Evolutionary conservation across 2,888 invertebrate species (phyloP).

Genomic region (Helobdella robusta): DNA sequence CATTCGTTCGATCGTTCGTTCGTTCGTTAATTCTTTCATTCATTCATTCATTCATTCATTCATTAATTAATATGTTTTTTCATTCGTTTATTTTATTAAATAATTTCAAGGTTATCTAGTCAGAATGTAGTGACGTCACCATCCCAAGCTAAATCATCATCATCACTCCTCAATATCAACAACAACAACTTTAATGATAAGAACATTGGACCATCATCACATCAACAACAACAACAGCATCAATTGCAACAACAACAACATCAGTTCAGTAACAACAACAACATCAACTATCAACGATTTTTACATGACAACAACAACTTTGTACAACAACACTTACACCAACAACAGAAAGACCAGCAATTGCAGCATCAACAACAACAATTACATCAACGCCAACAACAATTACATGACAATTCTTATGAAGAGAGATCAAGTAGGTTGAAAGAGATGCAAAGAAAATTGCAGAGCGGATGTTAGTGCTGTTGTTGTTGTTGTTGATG

Average conservation of each 20-base stretch:
- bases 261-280: neutral
- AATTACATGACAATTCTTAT: neutral
- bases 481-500: too few relatives aligned
- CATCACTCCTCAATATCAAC: neutral
- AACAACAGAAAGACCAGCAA: neutral
- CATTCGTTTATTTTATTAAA: too few relatives aligned
- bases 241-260: constrained; percentile 13
- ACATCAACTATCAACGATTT: neutral
- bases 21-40: too few relatives aligned
- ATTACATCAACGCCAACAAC: neutral
- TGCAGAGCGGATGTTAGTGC: too few relatives aligned
- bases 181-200: neutral
- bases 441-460: neutral
- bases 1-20: too few relatives aligned
- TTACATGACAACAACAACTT: neutral
- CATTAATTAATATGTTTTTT: too few relatives aligned
- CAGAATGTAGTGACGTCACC: too few relatives aligned
- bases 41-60: too few relatives aligned
- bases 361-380: neutral
- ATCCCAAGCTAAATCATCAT: neutral
- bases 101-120: too few relatives aligned
- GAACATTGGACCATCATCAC: too few relatives aligned
- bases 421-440: neutral
- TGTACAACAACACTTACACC: constrained; percentile 10
- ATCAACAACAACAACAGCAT: too few relatives aligned